Evolutionary conservation across 2,113 vertebrate species (phyloP), one percentile per base, ranked within the genome.

Genomic region (Nycticryphes semicollaris): DNA sequence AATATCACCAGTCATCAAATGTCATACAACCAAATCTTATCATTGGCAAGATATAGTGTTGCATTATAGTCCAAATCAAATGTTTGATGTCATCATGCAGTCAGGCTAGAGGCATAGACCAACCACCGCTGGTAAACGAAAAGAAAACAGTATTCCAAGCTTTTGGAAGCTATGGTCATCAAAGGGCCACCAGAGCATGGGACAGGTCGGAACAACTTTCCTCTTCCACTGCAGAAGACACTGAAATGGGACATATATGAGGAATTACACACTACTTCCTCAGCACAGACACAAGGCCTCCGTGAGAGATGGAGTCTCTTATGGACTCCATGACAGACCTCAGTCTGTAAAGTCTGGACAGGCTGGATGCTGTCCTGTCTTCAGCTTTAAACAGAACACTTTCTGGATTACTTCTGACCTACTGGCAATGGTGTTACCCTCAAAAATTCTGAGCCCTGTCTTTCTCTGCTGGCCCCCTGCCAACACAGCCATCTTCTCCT

Each of bases 391-490:
- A 17, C 21, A 76, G 53, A 59, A 91, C 15, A 7, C n/a, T 72
- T 76, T 75, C 56, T 21, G 47, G 30, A 53, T 72, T 48, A 43
- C 19, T 83, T 70, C 22, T 86, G 59, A 53, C 30, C 10, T 39
- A 14, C 57, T 39, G 30, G 27, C 37, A 67, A 7, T 35, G 7
- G 18, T 48, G 22, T 59, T 48, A 15, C 15, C 10, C 51, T 86
- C 24, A 73, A 45, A 72, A 84, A 20, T n/a, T 39, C 14, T 2
- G 9, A 76, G 28, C n/a, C 87, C 81, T 89, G 27, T 68, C 37
- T 80, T 80, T 89, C 63, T 79, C 0, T 0, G 13, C 12, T 76
- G 57, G 20, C 4, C 16, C 5, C 3, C 16, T 80, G 21, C 53
- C 68, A 68, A 1, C 5, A 27, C 19, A 84, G 30, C 7, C 51